Evolutionary conservation across 2,797 vertebrate species (phyloP).

Genomic region (Odontamblyopus rebecca): DNA sequence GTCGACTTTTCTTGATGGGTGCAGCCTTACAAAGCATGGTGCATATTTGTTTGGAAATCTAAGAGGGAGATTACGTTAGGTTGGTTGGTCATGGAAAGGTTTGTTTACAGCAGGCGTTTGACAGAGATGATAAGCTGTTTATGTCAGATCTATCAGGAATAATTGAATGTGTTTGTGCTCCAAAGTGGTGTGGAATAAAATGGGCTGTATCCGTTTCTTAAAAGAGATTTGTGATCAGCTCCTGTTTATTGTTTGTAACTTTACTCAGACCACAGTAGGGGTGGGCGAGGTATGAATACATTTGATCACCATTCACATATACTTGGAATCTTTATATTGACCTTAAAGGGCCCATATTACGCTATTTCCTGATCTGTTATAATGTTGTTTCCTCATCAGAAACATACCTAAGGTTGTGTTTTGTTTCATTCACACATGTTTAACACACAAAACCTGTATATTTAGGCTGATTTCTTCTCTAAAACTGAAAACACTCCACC

Average conservation of each 20-base stretch:
- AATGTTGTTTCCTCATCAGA: too few relatives aligned
- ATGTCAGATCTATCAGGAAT: slow-evolving; percentile 74
- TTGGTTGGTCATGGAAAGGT: slow-evolving; percentile 75
- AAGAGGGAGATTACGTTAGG: slow-evolving; percentile 75
- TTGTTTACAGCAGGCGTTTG: slow-evolving; percentile 71
- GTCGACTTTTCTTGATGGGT: slow-evolving; percentile 77
- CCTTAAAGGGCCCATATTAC: not conserved
- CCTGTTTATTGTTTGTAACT: slow-evolving; percentile 8
- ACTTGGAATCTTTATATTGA: not conserved
- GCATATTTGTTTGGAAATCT: slow-evolving; percentile 65
- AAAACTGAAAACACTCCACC: too few relatives aligned
- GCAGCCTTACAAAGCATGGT: slow-evolving; percentile 46
- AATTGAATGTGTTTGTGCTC: slow-evolving; percentile 69
- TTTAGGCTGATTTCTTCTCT: too few relatives aligned
- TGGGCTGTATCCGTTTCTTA: slow-evolving; percentile 20
- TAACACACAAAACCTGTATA: too few relatives aligned
- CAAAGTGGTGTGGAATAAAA: slow-evolving; percentile 45
- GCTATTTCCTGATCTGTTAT: too few relatives aligned
- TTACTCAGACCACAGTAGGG: not conserved
- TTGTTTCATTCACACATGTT: too few relatives aligned
- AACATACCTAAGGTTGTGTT: too few relatives aligned
- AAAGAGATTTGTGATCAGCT: slow-evolving; percentile 30
- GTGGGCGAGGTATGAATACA: too few relatives aligned
- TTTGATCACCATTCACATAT: not conserved
- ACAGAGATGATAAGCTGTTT: slow-evolving; percentile 73